phyloP scores from a whole-genome alignment of 2,113 vertebrate genomes.

The Psophia crepitans region DNA sequence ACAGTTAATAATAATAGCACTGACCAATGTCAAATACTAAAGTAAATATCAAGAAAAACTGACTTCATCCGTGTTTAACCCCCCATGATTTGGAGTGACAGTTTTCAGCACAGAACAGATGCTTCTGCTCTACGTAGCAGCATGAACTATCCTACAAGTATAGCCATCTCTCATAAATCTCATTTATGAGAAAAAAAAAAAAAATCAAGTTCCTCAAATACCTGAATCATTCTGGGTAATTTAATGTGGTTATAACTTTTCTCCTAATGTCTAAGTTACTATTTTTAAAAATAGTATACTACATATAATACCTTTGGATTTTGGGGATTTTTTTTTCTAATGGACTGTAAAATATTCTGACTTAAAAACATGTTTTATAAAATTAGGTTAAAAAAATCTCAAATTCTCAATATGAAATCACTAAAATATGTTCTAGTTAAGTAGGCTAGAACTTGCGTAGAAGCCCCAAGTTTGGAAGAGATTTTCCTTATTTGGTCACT shows the following conservation, averaged over 20 bases:
- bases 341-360: background rate
- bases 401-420: background rate
- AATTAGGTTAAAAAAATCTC: background rate
- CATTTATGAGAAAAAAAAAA: background rate
- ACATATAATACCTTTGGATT: background rate
- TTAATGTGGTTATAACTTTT: background rate
- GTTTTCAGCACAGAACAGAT: background rate
- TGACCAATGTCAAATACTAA: background rate
- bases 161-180: background rate
- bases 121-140: background rate
- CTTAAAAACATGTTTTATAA: background rate
- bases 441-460: background rate
- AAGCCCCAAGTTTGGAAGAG: background rate
- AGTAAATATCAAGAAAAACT: background rate
- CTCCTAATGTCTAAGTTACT: background rate
- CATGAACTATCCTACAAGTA: background rate
- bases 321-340: background rate
- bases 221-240: background rate
- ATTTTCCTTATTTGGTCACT: background rate
- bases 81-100: background rate
- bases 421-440: background rate
- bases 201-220: background rate
- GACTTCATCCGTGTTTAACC: background rate
- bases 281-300: background rate
- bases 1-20: background rate